Conservation (phyloP, 1,140 invertebrate genomes). For the Oncopodura yosiiana region DNA sequence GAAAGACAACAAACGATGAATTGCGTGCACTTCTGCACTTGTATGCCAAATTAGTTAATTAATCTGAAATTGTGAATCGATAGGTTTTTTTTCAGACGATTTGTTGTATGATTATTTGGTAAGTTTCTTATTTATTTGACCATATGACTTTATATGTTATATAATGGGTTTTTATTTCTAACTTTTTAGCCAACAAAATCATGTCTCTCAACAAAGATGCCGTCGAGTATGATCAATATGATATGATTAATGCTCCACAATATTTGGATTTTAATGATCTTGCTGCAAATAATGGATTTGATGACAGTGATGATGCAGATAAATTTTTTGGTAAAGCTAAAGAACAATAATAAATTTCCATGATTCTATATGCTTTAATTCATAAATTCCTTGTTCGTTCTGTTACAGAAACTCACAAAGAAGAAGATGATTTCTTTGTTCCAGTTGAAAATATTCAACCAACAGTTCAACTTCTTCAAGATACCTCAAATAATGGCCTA, state of each 20-base stretch:
- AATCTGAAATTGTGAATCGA: too few species aligned
- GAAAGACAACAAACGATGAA: too few species aligned
- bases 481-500: too few species aligned
- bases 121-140: too few species aligned
- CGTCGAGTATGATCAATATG: conserved; percentile 16
- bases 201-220: too few species aligned
- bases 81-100: too few species aligned
- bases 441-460: conserved; percentile 5
- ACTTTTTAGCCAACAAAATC: too few species aligned
- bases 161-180: too few species aligned
- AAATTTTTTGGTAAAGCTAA: conserved; percentile 21
- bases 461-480: conserved; percentile 16
- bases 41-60: too few species aligned
- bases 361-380: background rate
- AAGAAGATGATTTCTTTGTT: conserved; percentile 29
- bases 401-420: conserved; percentile 22
- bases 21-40: too few species aligned
- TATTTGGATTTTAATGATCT: conserved; percentile 26
- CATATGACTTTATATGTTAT: too few species aligned
- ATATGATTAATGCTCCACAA: conserved; percentile 26
- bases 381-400: background rate
- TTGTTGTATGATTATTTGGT: too few species aligned
- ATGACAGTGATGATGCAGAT: conserved; percentile 19
- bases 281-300: conserved; percentile 8
- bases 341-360: background rate